Evolutionary conservation across 1,140 invertebrate genomes (phyloP).

Genomic region (Planococcus citri): DNA sequence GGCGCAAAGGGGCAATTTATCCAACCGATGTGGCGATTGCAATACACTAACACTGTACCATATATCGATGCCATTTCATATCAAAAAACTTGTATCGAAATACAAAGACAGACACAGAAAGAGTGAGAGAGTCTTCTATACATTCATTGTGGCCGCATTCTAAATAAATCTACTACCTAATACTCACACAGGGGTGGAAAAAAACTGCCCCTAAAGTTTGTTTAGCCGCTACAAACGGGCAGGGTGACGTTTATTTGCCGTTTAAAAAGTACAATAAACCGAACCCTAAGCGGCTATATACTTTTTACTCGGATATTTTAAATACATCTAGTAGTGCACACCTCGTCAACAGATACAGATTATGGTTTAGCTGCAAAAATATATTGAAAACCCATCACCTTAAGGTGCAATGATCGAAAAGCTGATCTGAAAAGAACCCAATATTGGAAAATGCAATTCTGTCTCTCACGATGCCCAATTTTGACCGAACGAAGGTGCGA

Average conservation of each 20-base stretch:
- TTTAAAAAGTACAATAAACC: neutral
- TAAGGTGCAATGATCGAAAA: too few relatives aligned
- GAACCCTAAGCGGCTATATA: neutral
- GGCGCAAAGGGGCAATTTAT: neutral
- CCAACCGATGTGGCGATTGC: too few relatives aligned
- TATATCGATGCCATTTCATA: neutral
- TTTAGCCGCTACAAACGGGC: neutral
- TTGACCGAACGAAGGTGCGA: too few relatives aligned
- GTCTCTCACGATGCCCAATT: too few relatives aligned
- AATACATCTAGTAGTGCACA: neutral
- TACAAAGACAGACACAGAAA: too few relatives aligned
- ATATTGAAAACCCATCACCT: too few relatives aligned
- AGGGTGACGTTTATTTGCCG: neutral
- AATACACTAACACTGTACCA: too few relatives aligned
- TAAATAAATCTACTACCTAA: neutral
- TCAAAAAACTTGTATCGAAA: too few relatives aligned
- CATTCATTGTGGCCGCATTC: slow-evolving; percentile 1
- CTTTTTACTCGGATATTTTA: neutral
- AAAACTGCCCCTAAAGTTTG: neutral
- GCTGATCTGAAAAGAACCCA: too few relatives aligned
- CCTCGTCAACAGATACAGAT: too few relatives aligned
- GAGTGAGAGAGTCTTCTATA: neutral
- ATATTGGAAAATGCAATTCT: too few relatives aligned
- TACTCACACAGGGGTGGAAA: neutral
- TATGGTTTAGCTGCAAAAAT: too few relatives aligned